Evolutionary conservation across 2,797 vertebrate species (phyloP), one percentile per base, ranked within the genome.

Genomic region (Pteropus rufus): DNA sequence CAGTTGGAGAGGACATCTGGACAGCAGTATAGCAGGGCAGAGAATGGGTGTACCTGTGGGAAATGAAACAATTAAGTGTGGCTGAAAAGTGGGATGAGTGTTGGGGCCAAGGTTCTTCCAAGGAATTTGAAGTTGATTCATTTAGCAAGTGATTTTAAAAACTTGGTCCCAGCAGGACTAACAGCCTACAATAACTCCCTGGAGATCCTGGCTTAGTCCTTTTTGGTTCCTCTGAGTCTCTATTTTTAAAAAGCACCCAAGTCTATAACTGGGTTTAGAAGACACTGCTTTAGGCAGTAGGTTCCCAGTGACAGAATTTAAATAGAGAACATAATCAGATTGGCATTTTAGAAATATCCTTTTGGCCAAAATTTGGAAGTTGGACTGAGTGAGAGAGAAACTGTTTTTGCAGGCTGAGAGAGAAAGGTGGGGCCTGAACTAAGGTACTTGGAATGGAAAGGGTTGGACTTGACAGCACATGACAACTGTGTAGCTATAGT

Each of bases 181-280:
- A 70, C n/a, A 3, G 26, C 24, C 21, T 12, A 21, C 2, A 29
- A 49, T 49, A 15, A 64, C 14, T 49, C 21, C 7, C 10, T 64
- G 29, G 46, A 87, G 34, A 69, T 29, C 7, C 80, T 21, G 29
- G 69, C 62, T 69, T 24, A 21, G 31, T 14, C 15, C 3, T 75
- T 54, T 21, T 3, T 80, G 10, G 73, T 26, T 23, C 36, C 70
- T 73, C 21, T 14, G n/a, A 62, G 46, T 64, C 36, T 94, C 44
- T 8, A 1, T 64, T 70, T 87, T 79, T 56, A 2, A 80, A 73
- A 89, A 31, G 56, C 24, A 72, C 41, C 41, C 31, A 52, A 39
- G 24, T 70, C 8, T 96, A 44, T 26, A 72, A 49, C 10, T 24
- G 21, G 36, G 49, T 62, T 76, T n/a, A 77, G 69, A 89, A 94